Percentiles rank a stretch among this genome's conserved stretches.
phyloP scores from a whole-genome alignment of 64 coral and sea anemone genomes.

The Actinia equina region DNA sequence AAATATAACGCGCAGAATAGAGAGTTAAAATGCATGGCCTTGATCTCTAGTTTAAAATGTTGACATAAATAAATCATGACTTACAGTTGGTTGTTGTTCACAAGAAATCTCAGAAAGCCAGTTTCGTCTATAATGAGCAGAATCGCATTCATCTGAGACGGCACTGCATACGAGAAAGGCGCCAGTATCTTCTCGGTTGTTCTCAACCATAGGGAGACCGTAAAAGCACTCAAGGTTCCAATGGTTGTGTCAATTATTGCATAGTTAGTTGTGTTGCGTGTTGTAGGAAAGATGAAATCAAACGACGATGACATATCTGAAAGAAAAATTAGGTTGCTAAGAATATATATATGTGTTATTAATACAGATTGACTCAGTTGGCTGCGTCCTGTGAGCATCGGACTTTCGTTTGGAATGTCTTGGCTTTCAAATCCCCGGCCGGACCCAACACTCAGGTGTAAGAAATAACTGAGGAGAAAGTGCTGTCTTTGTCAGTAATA shows the following conservation, averaged over 20 bases:
- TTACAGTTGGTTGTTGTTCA: constrained; percentile 46
- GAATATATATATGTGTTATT: not conserved
- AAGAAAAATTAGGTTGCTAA: not conserved
- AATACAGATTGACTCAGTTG: too few species aligned
- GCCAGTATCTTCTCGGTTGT: constrained; percentile 29
- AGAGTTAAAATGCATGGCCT: not conserved
- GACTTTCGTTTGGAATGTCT: too few species aligned
- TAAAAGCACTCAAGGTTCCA: constrained; percentile 36
- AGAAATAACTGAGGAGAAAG: too few species aligned
- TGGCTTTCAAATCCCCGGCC: too few species aligned
- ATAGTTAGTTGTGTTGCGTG: constrained; percentile 32
- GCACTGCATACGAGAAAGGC: constrained; percentile 55
- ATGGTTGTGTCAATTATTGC: constrained; percentile 17
- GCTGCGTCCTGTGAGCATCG: too few species aligned
- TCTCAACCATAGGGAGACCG: constrained; percentile 53
- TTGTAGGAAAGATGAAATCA: constrained; percentile 50
- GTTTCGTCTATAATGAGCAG: constrained; percentile 32
- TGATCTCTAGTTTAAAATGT: not conserved
- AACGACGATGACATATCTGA: constrained; percentile 34
- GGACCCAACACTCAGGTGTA: too few species aligned
- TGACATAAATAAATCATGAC: not conserved
- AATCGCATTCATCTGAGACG: constrained; percentile 36
- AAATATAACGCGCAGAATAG: too few species aligned
- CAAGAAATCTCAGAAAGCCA: constrained; percentile 39
- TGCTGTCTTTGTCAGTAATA: too few species aligned